Conservation (phyloP, 2,113 vertebrate species). For the Macaca nemestrina region DNA sequence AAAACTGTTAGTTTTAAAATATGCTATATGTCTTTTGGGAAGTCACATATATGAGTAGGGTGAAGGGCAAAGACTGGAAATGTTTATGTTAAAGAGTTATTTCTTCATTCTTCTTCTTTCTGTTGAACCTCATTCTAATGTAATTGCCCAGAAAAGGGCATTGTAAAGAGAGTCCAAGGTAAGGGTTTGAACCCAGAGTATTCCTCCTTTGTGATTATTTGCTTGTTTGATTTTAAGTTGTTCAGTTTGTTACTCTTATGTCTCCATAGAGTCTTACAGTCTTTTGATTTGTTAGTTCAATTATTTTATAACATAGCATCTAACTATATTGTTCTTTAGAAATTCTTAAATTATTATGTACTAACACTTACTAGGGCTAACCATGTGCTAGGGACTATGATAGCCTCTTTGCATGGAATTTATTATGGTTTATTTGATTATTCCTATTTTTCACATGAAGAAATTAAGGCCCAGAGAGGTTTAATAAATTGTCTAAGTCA, state of each 20-base stretch:
- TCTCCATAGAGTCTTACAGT: background rate
- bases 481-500: conserved; percentile 52
- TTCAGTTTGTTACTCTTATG: conserved; percentile 3
- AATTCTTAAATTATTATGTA: background rate
- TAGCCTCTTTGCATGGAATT: background rate
- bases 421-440: conserved; percentile 45
- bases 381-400: background rate
- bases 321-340: conserved; percentile 26
- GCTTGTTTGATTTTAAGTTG: conserved; percentile 48
- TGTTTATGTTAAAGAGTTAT: conserved; percentile 20
- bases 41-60: background rate
- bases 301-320: background rate
- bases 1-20: conserved; percentile 38
- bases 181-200: background rate
- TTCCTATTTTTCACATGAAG: conserved; percentile 40
- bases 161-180: background rate
- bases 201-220: conserved; percentile 27
- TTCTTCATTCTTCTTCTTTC: conserved; percentile 49
- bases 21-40: background rate
- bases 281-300: conserved; percentile 14
- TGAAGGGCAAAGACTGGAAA: conserved; percentile 5
- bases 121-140: conserved; percentile 54
- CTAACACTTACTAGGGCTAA: background rate
- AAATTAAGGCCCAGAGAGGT: conserved; percentile 20
- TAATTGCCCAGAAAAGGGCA: background rate